Conservation (phyloP, 2,113 vertebrate genomes). For the Micronycteris hirsuta region DNA sequence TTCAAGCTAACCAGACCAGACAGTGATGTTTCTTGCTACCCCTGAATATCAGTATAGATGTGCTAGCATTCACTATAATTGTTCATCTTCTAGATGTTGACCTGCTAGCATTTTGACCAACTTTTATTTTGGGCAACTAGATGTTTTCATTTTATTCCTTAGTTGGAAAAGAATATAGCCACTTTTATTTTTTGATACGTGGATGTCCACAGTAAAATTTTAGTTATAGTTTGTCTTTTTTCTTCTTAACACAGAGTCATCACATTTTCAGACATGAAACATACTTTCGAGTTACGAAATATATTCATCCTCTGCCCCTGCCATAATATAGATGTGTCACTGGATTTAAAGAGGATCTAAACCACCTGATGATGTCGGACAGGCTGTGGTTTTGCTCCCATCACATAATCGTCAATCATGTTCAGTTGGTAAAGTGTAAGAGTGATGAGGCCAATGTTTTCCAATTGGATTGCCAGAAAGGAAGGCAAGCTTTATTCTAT, state of each 20-base stretch:
- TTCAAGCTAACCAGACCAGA: not conserved
- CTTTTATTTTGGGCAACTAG: not conserved
- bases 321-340: not conserved
- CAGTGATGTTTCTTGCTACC: not conserved
- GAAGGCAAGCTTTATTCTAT: not conserved
- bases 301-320: accelerated
- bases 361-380: accelerated
- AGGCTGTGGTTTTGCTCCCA: not conserved
- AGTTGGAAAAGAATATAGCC: not conserved
- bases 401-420: not conserved
- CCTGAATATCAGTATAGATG: not conserved
- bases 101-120: not conserved
- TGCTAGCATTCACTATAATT: not conserved
- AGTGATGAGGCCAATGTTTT: not conserved
- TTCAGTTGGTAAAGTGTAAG: not conserved
- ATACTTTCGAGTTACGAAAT: not conserved
- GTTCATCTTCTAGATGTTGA: not conserved
- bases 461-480: not conserved
- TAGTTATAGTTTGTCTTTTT: not conserved
- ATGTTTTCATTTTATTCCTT: not conserved
- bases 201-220: not conserved
- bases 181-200: not conserved
- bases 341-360: not conserved
- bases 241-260: not conserved
- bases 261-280: not conserved